phyloP scores from a whole-genome alignment of 2,888 invertebrate species.

The Drosophila greeni region DNA sequence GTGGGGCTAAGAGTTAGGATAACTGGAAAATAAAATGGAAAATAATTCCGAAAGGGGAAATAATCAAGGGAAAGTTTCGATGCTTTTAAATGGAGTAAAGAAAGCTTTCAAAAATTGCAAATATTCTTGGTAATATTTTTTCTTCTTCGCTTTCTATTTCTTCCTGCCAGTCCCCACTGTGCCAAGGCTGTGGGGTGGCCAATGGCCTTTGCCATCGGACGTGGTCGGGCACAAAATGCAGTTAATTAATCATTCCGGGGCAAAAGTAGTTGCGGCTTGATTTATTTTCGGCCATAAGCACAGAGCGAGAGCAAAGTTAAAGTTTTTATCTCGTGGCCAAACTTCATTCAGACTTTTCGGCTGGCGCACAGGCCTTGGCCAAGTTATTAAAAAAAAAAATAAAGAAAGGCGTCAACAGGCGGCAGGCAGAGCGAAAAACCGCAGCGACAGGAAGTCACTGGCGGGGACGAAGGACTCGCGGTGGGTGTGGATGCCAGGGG shows the following conservation, averaged over 20 bases:
- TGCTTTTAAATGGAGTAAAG: not conserved
- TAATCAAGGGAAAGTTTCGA: not conserved
- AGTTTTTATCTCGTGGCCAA: slow-evolving; percentile 54
- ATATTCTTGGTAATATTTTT: not conserved
- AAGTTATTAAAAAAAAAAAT: slow-evolving; percentile 46
- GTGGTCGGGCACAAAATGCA: slow-evolving; percentile 68
- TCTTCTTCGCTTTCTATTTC: too few relatives aligned
- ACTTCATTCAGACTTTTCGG: slow-evolving; percentile 18
- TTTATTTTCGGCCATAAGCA: slow-evolving; percentile 66
- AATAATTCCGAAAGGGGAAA: not conserved
- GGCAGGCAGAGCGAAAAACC: slow-evolving; percentile 26
- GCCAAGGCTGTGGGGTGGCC: slow-evolving; percentile 3
- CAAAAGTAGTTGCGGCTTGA: slow-evolving; percentile 67
- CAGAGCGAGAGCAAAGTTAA: slow-evolving; percentile 47
- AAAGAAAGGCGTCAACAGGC: slow-evolving; percentile 16
- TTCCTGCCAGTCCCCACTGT: slow-evolving; percentile 1
- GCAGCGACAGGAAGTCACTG: slow-evolving; percentile 50
- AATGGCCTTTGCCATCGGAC: slow-evolving; percentile 39
- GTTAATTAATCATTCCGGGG: slow-evolving; percentile 69
- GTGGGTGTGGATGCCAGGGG: too few relatives aligned
- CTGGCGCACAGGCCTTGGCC: slow-evolving; percentile 29
- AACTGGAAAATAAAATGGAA: not conserved
- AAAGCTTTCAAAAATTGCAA: too few relatives aligned
- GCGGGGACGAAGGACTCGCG: not conserved
- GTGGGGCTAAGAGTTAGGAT: not conserved